phyloP scores from a whole-genome alignment of 1,140 invertebrate genomes.

The Ceratina japonica region DNA sequence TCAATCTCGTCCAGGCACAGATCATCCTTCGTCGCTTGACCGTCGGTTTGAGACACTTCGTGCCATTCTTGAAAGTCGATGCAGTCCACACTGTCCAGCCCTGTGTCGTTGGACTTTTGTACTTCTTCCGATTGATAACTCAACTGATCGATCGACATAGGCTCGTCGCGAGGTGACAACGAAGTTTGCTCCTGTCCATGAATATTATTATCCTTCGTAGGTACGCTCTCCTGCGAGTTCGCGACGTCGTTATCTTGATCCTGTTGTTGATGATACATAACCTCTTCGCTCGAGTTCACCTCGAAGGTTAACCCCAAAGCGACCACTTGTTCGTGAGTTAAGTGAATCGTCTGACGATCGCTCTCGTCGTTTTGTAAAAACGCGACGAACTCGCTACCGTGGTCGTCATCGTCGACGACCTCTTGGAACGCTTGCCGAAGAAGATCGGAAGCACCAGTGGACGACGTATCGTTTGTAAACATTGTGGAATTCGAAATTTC shows the following conservation, averaged over 20 bases:
- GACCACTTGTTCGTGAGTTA: constrained; percentile 66
- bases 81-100: constrained; percentile 31
- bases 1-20: constrained; percentile 24
- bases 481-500: constrained; percentile 65
- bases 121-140: constrained; percentile 18
- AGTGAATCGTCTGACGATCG: constrained; percentile 63
- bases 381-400: constrained; percentile 70
- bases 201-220: not conserved
- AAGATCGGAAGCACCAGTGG: constrained; percentile 65
- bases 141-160: constrained; percentile 30
- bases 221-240: constrained; percentile 31
- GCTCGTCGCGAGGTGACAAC: constrained; percentile 1
- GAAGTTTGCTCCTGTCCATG: constrained; percentile 16
- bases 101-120: constrained; percentile 14
- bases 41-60: constrained; percentile 11
- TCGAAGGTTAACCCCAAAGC: constrained; percentile 70
- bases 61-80: constrained; percentile 52
- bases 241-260: constrained; percentile 41
- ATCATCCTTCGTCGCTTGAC: constrained; percentile 16
- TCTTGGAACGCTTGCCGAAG: constrained; percentile 72
- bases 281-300: constrained; percentile 58
- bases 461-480: constrained; percentile 68
- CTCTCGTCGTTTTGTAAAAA: constrained; percentile 65
- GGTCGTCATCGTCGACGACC: constrained; percentile 64
- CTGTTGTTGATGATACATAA: constrained; percentile 54